phyloP scores from a whole-genome alignment of 2,797 vertebrate species.

The Anniella stebbinsi region DNA sequence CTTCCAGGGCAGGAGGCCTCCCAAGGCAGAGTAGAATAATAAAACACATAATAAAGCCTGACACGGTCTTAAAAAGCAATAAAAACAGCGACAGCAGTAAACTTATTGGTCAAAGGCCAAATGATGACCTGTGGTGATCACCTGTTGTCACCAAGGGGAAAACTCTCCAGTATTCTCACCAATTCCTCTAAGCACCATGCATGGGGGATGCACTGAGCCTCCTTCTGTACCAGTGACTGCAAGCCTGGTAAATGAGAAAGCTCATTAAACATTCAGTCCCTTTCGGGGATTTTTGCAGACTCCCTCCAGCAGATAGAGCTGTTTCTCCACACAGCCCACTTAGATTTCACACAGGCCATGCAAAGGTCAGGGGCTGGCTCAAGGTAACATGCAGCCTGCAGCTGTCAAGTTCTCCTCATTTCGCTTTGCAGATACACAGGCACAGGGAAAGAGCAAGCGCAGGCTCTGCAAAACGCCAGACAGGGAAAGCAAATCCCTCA shows the following conservation, averaged over 20 bases:
- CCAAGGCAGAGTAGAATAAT: too few relatives aligned
- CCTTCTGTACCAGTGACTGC: background rate
- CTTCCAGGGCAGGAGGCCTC: too few relatives aligned
- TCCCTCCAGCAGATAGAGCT: conserved; percentile 75
- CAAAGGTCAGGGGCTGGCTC: conserved; percentile 71
- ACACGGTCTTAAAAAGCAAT: too few relatives aligned
- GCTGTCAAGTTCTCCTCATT: background rate
- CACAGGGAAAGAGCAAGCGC: background rate
- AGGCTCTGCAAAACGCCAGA: background rate
- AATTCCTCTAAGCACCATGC: background rate
- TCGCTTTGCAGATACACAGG: background rate
- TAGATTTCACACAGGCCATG: conserved; percentile 52
- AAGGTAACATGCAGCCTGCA: background rate
- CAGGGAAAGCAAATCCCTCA: background rate
- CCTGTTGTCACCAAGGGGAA: too few relatives aligned
- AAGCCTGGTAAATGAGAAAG: rapidly evolving
- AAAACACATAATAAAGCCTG: too few relatives aligned
- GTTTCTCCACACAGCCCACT: conserved; percentile 60
- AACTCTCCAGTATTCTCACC: background rate
- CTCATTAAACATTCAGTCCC: background rate
- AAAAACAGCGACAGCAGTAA: too few relatives aligned
- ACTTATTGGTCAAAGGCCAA: too few relatives aligned
- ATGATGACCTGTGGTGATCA: background rate
- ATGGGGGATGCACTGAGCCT: rapidly evolving
- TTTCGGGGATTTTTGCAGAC: conserved; percentile 42